A percentile compares a stretch with the other conserved stretches of the same genome.
phyloP scores from a whole-genome alignment of 2,113 vertebrate species.

The Penelope pileata region DNA sequence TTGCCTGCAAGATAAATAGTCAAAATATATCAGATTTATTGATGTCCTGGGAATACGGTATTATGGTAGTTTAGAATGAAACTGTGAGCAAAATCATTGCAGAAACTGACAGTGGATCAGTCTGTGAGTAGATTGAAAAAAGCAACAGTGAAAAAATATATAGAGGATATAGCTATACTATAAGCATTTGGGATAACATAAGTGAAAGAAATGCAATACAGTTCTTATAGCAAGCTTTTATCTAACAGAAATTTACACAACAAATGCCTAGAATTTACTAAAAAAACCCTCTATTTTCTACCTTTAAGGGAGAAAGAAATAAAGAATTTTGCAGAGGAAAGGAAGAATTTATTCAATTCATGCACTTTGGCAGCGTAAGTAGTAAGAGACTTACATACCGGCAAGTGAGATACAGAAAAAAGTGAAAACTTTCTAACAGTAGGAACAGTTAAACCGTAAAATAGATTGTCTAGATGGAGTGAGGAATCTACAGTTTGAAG shows the following conservation, averaged over 20 bases:
- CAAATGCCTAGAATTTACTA: not conserved
- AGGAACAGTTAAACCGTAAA: not conserved
- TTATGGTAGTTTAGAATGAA: slow-evolving; percentile 57
- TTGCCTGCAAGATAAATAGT: slow-evolving; percentile 77
- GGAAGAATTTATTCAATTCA: not conserved
- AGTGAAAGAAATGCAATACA: not conserved
- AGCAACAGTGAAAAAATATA: not conserved
- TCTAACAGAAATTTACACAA: not conserved
- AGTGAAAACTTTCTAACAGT: not conserved
- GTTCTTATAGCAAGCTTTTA: not conserved
- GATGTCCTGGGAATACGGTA: slow-evolving; percentile 56
- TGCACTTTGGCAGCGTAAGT: not conserved
- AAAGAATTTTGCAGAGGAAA: not conserved
- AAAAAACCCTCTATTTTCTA: not conserved
- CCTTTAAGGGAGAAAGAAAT: not conserved
- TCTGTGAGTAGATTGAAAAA: not conserved
- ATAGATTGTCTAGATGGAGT: not conserved
- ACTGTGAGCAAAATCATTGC: slow-evolving; percentile 47
- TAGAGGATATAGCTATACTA: not conserved
- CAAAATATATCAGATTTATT: slow-evolving; percentile 77
- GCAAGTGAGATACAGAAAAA: not conserved
- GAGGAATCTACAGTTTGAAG: not conserved
- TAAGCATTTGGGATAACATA: not conserved
- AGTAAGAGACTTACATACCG: not conserved
- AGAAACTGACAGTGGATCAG: not conserved